Base-by-base conservation (phyloP, 2,888 invertebrate genomes). In the Augochlorella aurata region DNA sequence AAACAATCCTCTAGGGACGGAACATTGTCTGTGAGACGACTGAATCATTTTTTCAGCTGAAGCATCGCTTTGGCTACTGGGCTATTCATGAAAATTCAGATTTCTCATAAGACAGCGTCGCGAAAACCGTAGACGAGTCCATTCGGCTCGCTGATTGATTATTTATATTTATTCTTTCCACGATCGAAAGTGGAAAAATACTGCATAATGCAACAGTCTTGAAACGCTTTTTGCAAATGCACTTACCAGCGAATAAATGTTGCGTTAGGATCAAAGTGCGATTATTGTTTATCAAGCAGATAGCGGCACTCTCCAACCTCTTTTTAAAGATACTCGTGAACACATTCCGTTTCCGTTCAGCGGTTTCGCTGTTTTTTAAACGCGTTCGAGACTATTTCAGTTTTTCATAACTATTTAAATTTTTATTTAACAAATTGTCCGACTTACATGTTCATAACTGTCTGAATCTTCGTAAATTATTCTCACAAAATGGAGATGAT, bases 1-100 rank as follows among this genome's bases (percentile, higher is more conserved):
- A 58, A 70, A 77, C 45, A 77, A 71, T 79, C 66, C 29, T 14
- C 47, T 18, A 29, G 38, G 63, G 10, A 63, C 29, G 16, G 16
- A 29, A 24, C 14, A 61, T 61, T 61, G 61, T 29, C 29, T 18
- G 24, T 16, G 61, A 29, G 58, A 58, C n/a, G 7, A 58, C 61
- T 67, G 47, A 71, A 47, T 44, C 50, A 47, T 69, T 52, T 69
- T 49, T 29, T 38, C 9, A 29, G 58, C 18, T 7, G 29, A 47
- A n/a, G 71, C 7, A 29, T 54, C 44, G 29, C 44, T 24, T 52
- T 44, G 4, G 58, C 1, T 24, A 1, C 24, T 24, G 24, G 5
- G 38, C 38, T 5, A 0, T 38, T 63, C 63, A 29, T n/a, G 63
- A 63, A 63, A 63, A 63, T 29, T 61, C 61, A 29, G 61, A 16